Conservation (phyloP, 2,113 vertebrate species). For the Ibidorhyncha struthersii region DNA sequence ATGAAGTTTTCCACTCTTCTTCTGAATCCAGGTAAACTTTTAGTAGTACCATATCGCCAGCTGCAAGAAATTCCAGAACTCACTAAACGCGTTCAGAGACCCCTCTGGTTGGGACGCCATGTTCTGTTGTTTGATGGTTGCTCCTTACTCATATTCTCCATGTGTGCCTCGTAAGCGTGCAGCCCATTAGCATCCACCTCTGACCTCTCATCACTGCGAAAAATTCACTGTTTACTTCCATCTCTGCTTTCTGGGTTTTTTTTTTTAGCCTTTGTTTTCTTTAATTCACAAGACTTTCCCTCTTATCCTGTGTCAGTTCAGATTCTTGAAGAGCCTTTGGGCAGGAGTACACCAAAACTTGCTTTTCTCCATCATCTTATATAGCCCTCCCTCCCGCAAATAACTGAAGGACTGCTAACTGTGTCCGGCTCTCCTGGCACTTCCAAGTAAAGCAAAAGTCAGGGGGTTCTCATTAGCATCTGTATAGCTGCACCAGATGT, state of each 20-base stretch:
- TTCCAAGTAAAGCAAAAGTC: neutral
- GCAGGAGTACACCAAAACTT: neutral
- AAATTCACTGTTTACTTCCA: neutral
- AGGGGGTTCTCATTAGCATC: neutral
- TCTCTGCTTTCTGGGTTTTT: neutral
- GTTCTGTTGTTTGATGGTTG: neutral
- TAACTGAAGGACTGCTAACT: neutral
- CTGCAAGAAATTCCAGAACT: neutral
- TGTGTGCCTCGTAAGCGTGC: neutral
- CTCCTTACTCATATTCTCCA: neutral
- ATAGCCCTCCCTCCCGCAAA: neutral
- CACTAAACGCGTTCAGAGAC: neutral
- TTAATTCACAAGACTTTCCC: neutral
- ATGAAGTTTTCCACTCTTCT: neutral
- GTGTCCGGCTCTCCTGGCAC: neutral
- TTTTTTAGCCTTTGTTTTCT: neutral
- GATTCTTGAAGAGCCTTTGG: neutral
- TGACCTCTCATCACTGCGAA: neutral
- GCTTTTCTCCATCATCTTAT: neutral
- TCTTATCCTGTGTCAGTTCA: neutral
- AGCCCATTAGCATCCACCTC: neutral
- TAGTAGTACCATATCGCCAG: neutral
- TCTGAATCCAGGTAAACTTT: neutral
- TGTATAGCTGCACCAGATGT: neutral
- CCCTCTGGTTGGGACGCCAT: neutral